These are phyloP conservation scores for Drosophila pseudotakahashii DNA, from an alignment of 2,888 invertebrate species.

Conservation along the genomic window DNA sequence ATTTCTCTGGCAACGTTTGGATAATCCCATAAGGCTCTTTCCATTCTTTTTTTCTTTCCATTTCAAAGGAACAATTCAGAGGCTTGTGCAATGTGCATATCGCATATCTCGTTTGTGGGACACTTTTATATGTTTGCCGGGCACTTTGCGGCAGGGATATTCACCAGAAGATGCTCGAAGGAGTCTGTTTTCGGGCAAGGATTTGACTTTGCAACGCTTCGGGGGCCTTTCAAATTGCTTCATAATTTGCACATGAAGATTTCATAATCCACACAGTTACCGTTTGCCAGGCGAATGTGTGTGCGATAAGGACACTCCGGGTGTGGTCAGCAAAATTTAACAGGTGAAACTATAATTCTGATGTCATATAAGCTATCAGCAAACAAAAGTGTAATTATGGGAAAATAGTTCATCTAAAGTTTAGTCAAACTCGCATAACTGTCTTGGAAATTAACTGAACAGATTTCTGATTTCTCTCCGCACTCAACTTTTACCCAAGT, in stretches of 20 bases:
- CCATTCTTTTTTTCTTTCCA: slow-evolving; percentile 15
- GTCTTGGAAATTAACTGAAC: slow-evolving; percentile 33
- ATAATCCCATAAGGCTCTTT: neutral
- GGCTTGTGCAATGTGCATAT: slow-evolving; percentile 55
- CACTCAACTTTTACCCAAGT: neutral
- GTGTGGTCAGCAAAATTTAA: slow-evolving; percentile 5
- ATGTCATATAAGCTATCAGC: neutral
- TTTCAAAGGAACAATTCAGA: slow-evolving; percentile 12
- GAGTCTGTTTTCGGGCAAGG: slow-evolving; percentile 18
- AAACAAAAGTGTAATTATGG: neutral
- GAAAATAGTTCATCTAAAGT: slow-evolving; percentile 1
- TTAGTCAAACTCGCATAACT: slow-evolving; percentile 46
- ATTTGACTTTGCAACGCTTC: slow-evolving; percentile 33
- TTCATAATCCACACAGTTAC: slow-evolving; percentile 12
- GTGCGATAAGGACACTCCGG: neutral
- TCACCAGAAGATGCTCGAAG: slow-evolving; percentile 23
- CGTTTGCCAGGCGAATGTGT: slow-evolving; percentile 12
- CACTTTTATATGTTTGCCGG: slow-evolving; percentile 55
- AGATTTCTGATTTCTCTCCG: slow-evolving; percentile 11
- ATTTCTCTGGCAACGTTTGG: neutral
- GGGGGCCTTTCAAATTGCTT: slow-evolving; percentile 42
- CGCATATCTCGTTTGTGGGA: slow-evolving; percentile 40
- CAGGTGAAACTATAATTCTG: neutral
- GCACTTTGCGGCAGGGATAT: slow-evolving; percentile 43
- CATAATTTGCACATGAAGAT: slow-evolving; percentile 45